Percentiles rank a stretch among this genome's conserved stretches.
phyloP scores from a whole-genome alignment of 2,888 invertebrate genomes.

The Lobophora halterata region DNA sequence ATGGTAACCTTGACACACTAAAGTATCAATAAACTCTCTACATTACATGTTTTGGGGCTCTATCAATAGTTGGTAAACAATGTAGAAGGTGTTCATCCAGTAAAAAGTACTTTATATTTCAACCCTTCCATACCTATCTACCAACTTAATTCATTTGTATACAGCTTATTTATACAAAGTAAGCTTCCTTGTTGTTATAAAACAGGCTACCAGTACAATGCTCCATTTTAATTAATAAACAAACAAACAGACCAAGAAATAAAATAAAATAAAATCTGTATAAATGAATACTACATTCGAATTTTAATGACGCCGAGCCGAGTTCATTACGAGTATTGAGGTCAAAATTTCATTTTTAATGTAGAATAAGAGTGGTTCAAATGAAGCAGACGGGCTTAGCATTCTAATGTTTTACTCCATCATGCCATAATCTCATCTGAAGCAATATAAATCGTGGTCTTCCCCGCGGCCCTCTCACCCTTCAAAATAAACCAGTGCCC shows the following conservation, averaged over 20 bases:
- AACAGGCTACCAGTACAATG: neutral
- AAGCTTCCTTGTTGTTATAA: too few relatives aligned
- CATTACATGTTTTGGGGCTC: too few relatives aligned
- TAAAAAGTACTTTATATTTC: too few relatives aligned
- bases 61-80: too few relatives aligned
- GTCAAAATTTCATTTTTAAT: constrained; percentile 27
- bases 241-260: constrained; percentile 1
- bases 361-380: constrained; percentile 31
- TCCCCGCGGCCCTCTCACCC: constrained; percentile 32
- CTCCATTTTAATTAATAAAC: constrained; percentile 2
- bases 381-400: constrained; percentile 35
- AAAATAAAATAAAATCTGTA: constrained; percentile 8
- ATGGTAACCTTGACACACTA: constrained; percentile 20
- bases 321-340: constrained; percentile 29
- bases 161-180: too few relatives aligned
- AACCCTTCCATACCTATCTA: too few relatives aligned
- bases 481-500: constrained; percentile 53
- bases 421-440: constrained; percentile 57
- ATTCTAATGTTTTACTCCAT: constrained; percentile 52
- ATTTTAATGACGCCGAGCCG: constrained; percentile 19
- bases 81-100: too few relatives aligned
- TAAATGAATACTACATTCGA: constrained; percentile 19
- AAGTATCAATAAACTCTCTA: constrained; percentile 8
- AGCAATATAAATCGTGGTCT: constrained; percentile 56
- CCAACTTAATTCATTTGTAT: too few relatives aligned